These are phyloP conservation scores for Cossypha polioptera DNA, from an alignment of 2,797 vertebrate genomes.

Conservation along the genomic window DNA sequence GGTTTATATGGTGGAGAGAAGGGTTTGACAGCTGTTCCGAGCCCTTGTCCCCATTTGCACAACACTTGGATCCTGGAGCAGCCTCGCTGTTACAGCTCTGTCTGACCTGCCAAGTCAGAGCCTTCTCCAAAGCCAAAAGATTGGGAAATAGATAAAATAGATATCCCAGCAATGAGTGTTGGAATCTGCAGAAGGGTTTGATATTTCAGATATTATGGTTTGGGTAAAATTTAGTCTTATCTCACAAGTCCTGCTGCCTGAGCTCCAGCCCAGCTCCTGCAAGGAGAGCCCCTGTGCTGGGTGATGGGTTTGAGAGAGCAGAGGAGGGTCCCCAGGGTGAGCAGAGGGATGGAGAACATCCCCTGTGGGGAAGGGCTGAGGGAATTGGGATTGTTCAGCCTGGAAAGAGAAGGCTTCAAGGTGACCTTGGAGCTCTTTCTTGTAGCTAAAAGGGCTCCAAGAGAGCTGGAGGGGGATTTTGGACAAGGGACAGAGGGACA, in stretches of 20 bases:
- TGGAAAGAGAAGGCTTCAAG: neutral
- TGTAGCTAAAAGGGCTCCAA: neutral
- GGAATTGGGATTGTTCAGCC: neutral
- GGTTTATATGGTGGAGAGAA: rapidly evolving
- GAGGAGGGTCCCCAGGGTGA: neutral
- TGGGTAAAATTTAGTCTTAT: neutral
- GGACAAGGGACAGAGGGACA: neutral
- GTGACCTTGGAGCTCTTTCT: neutral
- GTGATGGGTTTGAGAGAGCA: neutral
- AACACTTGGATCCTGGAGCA: neutral
- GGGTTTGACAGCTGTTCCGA: neutral
- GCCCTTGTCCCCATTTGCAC: neutral
- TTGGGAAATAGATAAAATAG: neutral
- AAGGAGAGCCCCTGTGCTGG: neutral
- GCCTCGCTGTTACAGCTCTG: rapidly evolving
- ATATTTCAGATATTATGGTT: neutral
- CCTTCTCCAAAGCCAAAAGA: neutral
- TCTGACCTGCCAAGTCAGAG: neutral
- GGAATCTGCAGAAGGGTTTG: neutral
- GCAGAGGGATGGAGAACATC: neutral
- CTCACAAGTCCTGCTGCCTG: neutral
- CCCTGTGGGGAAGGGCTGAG: neutral
- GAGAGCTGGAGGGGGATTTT: neutral
- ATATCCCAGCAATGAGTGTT: neutral
- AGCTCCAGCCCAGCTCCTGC: neutral